phyloP scores from a whole-genome alignment of 2,113 vertebrate species.

The Synchiropus splendidus region DNA sequence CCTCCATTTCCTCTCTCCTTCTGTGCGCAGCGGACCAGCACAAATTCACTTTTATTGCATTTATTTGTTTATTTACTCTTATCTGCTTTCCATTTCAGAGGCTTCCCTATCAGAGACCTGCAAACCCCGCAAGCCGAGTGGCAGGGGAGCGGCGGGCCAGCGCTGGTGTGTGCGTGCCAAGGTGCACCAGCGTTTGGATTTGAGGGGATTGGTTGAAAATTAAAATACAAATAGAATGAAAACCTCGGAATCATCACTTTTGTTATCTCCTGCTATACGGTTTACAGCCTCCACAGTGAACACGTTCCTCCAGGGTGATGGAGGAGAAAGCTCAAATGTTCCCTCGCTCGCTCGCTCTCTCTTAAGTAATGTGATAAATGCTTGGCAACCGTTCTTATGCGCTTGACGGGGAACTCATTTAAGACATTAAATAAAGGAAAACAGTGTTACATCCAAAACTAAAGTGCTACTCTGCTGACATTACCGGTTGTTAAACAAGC shows the following conservation, averaged over 20 bases:
- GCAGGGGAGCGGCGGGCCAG: conserved; percentile 44
- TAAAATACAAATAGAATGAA: conserved; percentile 64
- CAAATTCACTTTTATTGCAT: conserved; percentile 65
- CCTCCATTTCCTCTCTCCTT: conserved; percentile 24
- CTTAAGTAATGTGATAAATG: conserved; percentile 42
- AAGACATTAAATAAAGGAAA: conserved; percentile 11
- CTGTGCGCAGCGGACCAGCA: conserved; percentile 62
- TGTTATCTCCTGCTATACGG: conserved; percentile 49
- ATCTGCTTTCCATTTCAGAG: conserved; percentile 66
- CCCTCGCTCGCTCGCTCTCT: conserved; percentile 41
- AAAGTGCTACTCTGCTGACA: conserved; percentile 4
- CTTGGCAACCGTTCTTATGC: conserved; percentile 18
- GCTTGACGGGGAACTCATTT: conserved; percentile 25
- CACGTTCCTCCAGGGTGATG: conserved; percentile 53
- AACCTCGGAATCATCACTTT: conserved; percentile 65
- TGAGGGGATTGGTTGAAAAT: conserved; percentile 54
- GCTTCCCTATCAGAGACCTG: conserved; percentile 59
- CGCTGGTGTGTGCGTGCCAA: conserved; percentile 12
- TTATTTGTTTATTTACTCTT: conserved; percentile 70
- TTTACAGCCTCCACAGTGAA: conserved; percentile 52
- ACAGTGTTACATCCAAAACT: conserved; percentile 10
- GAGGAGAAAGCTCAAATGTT: conserved; percentile 43
- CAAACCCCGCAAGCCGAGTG: conserved; percentile 60
- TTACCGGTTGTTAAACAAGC: conserved; percentile 3
- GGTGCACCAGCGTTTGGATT: conserved; percentile 27